A percentile compares a stretch with the other conserved stretches of the same genome.
Conservation (phyloP, 2,797 vertebrate genomes). For the Pteropus rufus region DNA sequence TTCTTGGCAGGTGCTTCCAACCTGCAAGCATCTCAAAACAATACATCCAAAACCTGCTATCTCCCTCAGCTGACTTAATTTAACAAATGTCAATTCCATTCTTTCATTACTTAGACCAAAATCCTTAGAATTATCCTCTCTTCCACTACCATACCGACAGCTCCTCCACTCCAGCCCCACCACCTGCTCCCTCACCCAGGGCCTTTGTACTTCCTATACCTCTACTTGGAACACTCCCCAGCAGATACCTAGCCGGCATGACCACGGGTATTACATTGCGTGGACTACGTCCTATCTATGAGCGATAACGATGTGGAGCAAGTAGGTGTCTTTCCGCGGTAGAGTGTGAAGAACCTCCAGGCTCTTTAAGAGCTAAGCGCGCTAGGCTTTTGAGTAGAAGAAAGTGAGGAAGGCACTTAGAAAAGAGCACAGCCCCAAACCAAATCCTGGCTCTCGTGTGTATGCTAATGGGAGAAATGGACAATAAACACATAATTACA, state of each 20-base stretch:
- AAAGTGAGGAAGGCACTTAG: not conserved
- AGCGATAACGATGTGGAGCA: not conserved
- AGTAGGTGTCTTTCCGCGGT: not conserved
- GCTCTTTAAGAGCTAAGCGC: not conserved
- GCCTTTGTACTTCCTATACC: not conserved
- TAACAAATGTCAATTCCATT: slow-evolving; percentile 4
- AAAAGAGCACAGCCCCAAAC: not conserved
- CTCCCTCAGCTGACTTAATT: not conserved
- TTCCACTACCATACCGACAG: not conserved
- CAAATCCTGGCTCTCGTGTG: not conserved
- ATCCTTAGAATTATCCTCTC: not conserved
- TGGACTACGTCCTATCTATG: not conserved
- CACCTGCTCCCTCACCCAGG: not conserved
- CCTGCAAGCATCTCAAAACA: not conserved
- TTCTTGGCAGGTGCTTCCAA: not conserved
- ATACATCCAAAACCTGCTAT: not conserved
- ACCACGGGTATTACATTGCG: not conserved
- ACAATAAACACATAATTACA: not conserved
- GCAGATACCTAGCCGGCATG: not conserved
- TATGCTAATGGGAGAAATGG: not conserved
- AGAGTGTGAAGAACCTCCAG: not conserved
- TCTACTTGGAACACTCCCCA: not conserved
- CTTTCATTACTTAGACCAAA: not conserved
- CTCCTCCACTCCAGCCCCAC: not conserved
- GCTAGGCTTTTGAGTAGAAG: not conserved